These are phyloP conservation scores for Centruroides sculpturatus DNA, from an alignment of 1,140 invertebrate genomes.

Conservation along the genomic window DNA sequence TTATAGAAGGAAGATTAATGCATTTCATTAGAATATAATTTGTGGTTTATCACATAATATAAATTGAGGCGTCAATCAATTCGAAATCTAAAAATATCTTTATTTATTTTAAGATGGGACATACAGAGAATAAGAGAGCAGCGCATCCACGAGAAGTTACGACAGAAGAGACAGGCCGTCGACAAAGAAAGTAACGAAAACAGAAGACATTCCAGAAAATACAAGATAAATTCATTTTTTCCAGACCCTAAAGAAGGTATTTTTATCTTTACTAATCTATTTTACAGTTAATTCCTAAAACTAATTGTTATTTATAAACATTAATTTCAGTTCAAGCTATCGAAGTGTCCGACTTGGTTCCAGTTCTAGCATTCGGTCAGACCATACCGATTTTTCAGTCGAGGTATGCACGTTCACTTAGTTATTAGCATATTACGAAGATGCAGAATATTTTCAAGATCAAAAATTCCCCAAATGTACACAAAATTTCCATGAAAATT, in stretches of 20 bases:
- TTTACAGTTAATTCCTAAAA: no score
- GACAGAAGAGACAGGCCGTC: background rate
- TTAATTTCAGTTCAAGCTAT: conserved; percentile 12
- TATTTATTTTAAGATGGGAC: conserved; percentile 6
- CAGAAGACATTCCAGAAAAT: background rate
- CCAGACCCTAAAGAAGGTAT: conserved; percentile 6
- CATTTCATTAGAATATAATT: background rate
- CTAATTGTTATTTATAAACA: background rate
- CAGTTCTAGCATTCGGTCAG: conserved; percentile 16
- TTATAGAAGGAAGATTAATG: background rate
- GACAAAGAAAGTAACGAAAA: conserved; percentile 6
- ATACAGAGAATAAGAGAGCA: conserved; percentile 16
- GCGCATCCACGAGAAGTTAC: conserved; percentile 6
- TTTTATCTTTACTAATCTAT: background rate
- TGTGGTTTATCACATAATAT: no score
- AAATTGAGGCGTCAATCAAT: no score
- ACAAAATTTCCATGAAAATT: no score
- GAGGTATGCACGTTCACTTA: conserved; percentile 2
- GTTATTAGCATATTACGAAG: no score
- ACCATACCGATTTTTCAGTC: conserved; percentile 14
- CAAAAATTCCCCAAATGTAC: no score
- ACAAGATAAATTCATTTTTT: conserved; percentile 7
- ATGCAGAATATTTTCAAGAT: no score
- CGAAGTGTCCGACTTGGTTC: conserved; percentile 14
- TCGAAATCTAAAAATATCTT: background rate